Evolutionary conservation across 2,113 vertebrate genomes (phyloP).

Genomic region (Sinocyclocheilus rhinocerous): DNA sequence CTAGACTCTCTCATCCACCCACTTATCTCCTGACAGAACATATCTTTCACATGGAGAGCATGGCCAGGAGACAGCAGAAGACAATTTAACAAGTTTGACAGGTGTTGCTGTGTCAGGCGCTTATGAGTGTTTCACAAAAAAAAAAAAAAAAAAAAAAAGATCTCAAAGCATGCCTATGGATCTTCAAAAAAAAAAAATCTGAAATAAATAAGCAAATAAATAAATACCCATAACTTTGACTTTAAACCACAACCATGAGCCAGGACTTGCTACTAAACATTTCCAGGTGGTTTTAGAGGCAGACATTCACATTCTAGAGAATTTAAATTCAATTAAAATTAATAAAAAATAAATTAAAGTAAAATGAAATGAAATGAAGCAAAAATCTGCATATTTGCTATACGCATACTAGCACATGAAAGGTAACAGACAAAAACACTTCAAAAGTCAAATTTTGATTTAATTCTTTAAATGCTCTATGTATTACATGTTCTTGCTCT

Average conservation of each 20-base stretch:
- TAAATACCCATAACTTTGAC: too few species aligned
- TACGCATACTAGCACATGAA: neutral
- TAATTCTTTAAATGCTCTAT: slow-evolving; percentile 31
- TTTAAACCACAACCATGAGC: too few species aligned
- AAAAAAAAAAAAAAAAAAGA: neutral
- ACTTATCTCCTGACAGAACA: slow-evolving; percentile 60
- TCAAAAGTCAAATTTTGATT: slow-evolving; percentile 24
- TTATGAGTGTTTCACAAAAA: slow-evolving; percentile 32
- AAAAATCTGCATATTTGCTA: neutral
- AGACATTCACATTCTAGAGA: too few species aligned
- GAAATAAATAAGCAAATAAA: too few species aligned
- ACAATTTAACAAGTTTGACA: slow-evolving; percentile 60
- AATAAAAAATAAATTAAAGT: neutral
- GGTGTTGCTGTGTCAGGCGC: slow-evolving; percentile 23
- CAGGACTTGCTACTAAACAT: neutral
- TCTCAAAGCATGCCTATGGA: too few species aligned
- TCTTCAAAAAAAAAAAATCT: too few species aligned
- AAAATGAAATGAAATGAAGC: neutral
- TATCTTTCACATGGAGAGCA: slow-evolving; percentile 53
- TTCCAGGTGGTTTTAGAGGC: too few species aligned
- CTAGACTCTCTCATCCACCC: slow-evolving; percentile 51
- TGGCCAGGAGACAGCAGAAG: slow-evolving; percentile 44
- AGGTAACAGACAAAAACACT: neutral
- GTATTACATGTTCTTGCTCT: slow-evolving; percentile 40
- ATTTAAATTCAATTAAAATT: neutral